Conservation (phyloP, 2,888 invertebrate genomes). For the Malthinus seriepunctatus region DNA sequence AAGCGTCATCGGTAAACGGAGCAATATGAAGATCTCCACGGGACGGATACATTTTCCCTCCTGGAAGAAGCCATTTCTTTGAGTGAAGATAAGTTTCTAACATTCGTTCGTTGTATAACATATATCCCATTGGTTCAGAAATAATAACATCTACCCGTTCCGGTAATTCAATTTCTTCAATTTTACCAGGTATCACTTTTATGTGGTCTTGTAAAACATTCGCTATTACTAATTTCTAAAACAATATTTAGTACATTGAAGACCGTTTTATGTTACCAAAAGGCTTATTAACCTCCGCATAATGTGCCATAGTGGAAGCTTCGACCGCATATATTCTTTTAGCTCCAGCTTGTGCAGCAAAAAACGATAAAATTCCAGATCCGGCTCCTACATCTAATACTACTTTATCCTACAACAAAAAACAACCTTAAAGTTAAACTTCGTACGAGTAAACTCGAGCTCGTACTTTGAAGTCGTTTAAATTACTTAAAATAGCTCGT, state of each 20-base stretch:
- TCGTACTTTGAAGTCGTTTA: conserved; percentile 77
- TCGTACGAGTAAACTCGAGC: neutral
- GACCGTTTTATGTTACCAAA: neutral
- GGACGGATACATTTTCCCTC: conserved; percentile 96
- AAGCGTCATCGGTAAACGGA: conserved; percentile 95
- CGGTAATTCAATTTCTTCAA: conserved; percentile 95
- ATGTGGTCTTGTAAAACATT: conserved; percentile 90
- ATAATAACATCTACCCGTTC: conserved; percentile 97
- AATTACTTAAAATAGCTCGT: conserved; percentile 91
- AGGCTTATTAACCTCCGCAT: conserved; percentile 67
- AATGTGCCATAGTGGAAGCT: conserved; percentile 98
- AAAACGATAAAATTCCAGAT: conserved; percentile 97
- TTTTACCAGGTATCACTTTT: conserved; percentile 94
- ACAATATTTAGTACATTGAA: neutral
- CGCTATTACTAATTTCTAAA: conserved; percentile 78
- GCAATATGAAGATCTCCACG: conserved; percentile 96
- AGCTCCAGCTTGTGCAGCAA: conserved; percentile 97
- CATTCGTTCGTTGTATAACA: conserved; percentile 99
- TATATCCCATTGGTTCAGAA: conserved; percentile 99
- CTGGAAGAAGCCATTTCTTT: conserved; percentile 93
- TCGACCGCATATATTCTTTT: conserved; percentile 98
- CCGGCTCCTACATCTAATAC: conserved; percentile 98
- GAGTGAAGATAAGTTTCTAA: conserved; percentile 98
- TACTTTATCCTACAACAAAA: conserved; percentile 69
- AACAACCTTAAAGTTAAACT: neutral